Base-by-base conservation (phyloP, 2,113 vertebrate species). In the Serilophus lunatus region DNA sequence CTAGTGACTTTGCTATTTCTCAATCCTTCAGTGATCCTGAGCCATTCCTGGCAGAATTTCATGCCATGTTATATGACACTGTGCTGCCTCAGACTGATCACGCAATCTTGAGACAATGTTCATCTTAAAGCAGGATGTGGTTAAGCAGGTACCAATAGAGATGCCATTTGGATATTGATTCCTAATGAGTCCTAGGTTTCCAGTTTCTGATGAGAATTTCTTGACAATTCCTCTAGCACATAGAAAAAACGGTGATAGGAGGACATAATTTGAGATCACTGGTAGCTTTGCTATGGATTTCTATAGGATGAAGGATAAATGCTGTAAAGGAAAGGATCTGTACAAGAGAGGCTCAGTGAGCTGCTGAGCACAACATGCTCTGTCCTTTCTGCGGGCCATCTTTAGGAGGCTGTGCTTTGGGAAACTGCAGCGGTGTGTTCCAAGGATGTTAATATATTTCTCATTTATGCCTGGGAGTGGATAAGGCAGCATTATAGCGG, bases 11-110 rank as follows among this genome's bases (percentile, higher is more conserved):
- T 28, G 56, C 44, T 71, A 1, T 96, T 96, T 96, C 94, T 87
- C 69, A 96, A 84, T 42, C 54, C 31, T 51, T 54, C 51, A 25
- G 60, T 40, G 57, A 92, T 86, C 81, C 86, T 13, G 18, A 93
- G 51, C 86, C 35, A 77, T 91, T 93, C 92, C 92, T 84, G 94
- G 74, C 77, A 93, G 92, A 96, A 91, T 88, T 90, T 92, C 83
- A 56, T 71, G 70, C 38, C 76, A 6, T 20, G 38, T 83, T 86
- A 40, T 81, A 86, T 75, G 68, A 92, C 51, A 28, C 29, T 26
- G 36, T 1, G 3, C 53, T 74, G 60, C 64, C 76, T 92, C 72
- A 78, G 69, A 28, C 44, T 1, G 6, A 68, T 91, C 76, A 13
- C 1, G 18, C 64, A 75, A 91, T 71, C 68, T 4, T 12, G 35